A percentile compares a stretch with the other conserved stretches of the same genome.
phyloP scores from a whole-genome alignment of 2,888 invertebrate species.

The Platycheirus rosarum region DNA sequence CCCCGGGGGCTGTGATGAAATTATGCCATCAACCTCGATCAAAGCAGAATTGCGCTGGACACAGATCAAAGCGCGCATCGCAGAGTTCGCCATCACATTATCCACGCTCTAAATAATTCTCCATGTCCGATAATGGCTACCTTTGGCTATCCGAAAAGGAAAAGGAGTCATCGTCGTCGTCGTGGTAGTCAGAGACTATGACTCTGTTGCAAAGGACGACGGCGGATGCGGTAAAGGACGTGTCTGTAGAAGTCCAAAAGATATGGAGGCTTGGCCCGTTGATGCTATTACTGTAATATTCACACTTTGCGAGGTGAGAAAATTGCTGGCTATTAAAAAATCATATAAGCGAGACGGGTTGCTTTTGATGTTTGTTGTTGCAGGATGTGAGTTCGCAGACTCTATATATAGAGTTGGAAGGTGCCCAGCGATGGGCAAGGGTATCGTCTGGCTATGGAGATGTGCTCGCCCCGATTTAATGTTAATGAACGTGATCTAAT shows the following conservation, averaged over 20 bases:
- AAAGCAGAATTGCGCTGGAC: constrained; percentile 76
- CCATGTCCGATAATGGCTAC: constrained; percentile 73
- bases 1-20: constrained; percentile 80
- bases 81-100: constrained; percentile 70
- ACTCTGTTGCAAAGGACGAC: constrained; percentile 22
- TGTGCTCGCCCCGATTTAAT: constrained; percentile 59
- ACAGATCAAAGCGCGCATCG: constrained; percentile 72
- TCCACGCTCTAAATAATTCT: constrained; percentile 74
- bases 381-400: constrained; percentile 6
- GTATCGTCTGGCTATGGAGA: constrained; percentile 34
- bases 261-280: constrained; percentile 80
- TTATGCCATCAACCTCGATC: constrained; percentile 83
- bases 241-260: constrained; percentile 49
- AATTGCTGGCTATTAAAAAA: constrained; percentile 83
- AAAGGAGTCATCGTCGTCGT: constrained; percentile 50
- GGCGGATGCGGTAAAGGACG: no score
- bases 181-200: no score
- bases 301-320: constrained; percentile 83
- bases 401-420: constrained; percentile 3
- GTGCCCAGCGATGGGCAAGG: constrained; percentile 32
- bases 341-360: constrained; percentile 78
- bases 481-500: constrained; percentile 74
- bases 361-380: constrained; percentile 67
- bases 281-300: constrained; percentile 83
- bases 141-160: constrained; percentile 71